Evolutionary conservation across 2,113 vertebrate species (phyloP), one percentile per base, ranked within the genome.

Genomic region (Malurus melanocephalus): DNA sequence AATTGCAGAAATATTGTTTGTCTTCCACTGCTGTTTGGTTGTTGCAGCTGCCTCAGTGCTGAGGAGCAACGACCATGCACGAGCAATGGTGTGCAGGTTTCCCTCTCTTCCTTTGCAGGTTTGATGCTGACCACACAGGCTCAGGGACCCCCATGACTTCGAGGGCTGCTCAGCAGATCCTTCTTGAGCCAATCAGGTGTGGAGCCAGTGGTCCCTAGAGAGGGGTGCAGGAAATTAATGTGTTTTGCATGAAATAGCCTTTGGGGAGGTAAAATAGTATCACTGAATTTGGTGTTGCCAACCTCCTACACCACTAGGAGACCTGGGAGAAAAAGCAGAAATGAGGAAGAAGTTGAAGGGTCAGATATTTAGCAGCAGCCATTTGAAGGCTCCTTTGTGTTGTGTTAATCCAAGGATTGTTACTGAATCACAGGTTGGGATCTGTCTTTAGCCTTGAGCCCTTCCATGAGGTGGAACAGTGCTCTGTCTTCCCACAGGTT

Each of bases 31-130:
- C 30, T 74, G 12, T 61, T 92, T 68, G 30, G 66, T 55, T 56
- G 13, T 62, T 86, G 42, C 49, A 55, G 43, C 16, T 84, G 56
- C 28, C 32, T 74, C 2, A 2, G 22, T 51, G 35, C 9, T 28
- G 22, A 49, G 56, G 32, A 68, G 14, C 21, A 55, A 51, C 27
- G 20, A 10, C 22, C 1, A 0, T 67, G 16, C 17, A n/a, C 8
- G 28, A 19, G 18, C 4, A 4, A 6, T 3, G 2, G 8, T 46
- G 3, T 2, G 1, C 48, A 59, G 51, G 12, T 24, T 79, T 38
- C 57, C 18, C 24, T 33, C 62, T 48, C 43, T 53, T 76, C 45
- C 42, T 57, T 38, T 59, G 23, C 27, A 32, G 0, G 1, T 40
- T 52, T 66, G 24, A 23, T 12, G 20, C 22, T 40, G 60, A 62